Evolutionary conservation across 2,888 invertebrate genomes (phyloP).

Genomic region (Unio pictorum): DNA sequence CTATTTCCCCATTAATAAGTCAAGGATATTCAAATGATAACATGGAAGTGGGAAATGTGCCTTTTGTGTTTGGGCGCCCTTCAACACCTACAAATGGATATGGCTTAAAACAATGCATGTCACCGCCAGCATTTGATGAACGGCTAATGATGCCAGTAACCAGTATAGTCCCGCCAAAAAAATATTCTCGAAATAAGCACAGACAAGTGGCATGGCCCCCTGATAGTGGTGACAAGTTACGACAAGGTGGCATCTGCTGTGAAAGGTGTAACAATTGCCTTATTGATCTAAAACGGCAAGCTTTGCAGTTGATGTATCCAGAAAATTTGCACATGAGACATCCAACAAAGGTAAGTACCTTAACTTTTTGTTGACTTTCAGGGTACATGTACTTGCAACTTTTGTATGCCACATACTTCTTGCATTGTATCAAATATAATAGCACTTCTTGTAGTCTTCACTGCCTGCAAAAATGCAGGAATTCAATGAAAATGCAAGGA

Average conservation of each 20-base stretch:
- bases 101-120: conserved; percentile 25
- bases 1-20: conserved; percentile 54
- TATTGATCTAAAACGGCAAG: conserved; percentile 60
- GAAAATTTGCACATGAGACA: conserved; percentile 36
- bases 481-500: too few species aligned
- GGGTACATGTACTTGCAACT: too few species aligned
- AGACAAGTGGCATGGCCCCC: too few species aligned
- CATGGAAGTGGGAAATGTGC: conserved; percentile 43
- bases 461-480: too few species aligned
- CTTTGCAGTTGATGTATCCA: conserved; percentile 54
- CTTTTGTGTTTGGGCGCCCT: conserved; percentile 59
- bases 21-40: conserved; percentile 10
- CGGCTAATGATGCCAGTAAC: too few species aligned
- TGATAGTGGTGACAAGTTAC: conserved; percentile 1
- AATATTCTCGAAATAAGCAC: too few species aligned
- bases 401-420: too few species aligned
- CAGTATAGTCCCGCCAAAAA: too few species aligned
- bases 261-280: conserved; percentile 63
- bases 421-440: too few species aligned
- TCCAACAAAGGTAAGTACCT: conserved; percentile 32
- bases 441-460: too few species aligned
- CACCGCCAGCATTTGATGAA: conserved; percentile 20
- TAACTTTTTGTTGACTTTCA: not conserved
- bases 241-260: conserved; percentile 54
- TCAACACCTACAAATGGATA: conserved; percentile 34